These are phyloP conservation scores for Chesias legatella DNA, from an alignment of 2,888 invertebrate genomes.

Conservation along the genomic window DNA sequence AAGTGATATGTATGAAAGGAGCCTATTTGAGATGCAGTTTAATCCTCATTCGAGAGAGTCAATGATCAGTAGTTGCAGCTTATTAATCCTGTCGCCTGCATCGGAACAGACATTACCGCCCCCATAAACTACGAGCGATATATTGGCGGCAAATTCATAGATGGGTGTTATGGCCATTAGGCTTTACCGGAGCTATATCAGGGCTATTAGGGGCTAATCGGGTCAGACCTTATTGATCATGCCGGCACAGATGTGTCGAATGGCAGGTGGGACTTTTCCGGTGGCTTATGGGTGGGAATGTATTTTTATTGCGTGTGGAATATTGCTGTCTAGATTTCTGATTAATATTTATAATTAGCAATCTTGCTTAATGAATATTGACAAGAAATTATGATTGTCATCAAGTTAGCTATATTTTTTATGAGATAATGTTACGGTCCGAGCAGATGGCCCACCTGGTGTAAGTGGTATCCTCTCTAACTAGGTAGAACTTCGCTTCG, in stretches of 20 bases:
- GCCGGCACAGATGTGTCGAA: constrained; percentile 32
- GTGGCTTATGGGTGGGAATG: constrained; percentile 19
- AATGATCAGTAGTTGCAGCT: background rate
- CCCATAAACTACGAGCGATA: constrained; percentile 28
- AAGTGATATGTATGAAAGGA: too few species aligned
- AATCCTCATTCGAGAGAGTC: too few species aligned
- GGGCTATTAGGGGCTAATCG: constrained; percentile 55
- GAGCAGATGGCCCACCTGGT: too few species aligned
- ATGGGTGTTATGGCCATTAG: constrained; percentile 39
- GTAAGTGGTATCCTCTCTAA: too few species aligned
- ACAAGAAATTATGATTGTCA: too few species aligned
- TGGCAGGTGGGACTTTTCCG: constrained; percentile 28
- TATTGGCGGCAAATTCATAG: constrained; percentile 45
- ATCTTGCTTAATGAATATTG: too few species aligned
- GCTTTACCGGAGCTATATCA: constrained; percentile 34
- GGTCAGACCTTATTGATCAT: constrained; percentile 30
- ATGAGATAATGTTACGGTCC: too few species aligned
- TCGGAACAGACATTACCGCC: constrained; percentile 15
- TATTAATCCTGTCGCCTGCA: background rate
- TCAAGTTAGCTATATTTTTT: too few species aligned
- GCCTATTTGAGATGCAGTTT: too few species aligned
- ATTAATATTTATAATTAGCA: too few species aligned
- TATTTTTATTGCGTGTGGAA: constrained; percentile 1
- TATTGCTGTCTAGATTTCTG: too few species aligned
- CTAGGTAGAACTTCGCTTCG: too few species aligned